Conservation (phyloP, 2,113 vertebrate species). For the Forbesichthys papilliferus region DNA sequence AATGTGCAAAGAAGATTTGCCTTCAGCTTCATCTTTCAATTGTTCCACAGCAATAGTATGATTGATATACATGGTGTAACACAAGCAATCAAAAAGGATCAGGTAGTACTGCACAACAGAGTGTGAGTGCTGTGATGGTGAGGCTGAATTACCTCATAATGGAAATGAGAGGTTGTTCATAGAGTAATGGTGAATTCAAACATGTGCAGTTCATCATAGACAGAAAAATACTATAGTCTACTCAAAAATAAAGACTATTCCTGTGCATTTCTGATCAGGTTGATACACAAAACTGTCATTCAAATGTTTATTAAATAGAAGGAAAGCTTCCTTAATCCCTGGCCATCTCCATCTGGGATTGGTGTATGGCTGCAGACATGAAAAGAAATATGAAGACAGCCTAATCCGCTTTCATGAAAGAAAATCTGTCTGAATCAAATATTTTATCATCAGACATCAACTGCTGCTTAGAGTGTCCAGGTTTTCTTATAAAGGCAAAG, state of each 20-base stretch:
- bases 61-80: conserved; percentile 26
- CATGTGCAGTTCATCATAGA: conserved; percentile 21
- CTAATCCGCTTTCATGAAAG: conserved; percentile 11
- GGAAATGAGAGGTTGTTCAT: conserved; percentile 19
- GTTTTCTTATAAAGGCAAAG: conserved; percentile 54
- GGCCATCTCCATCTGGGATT: conserved; percentile 68
- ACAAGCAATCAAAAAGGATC: conserved; percentile 42
- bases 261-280: conserved; percentile 67
- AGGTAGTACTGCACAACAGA: neutral
- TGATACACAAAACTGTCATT: conserved; percentile 73
- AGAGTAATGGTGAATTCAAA: neutral
- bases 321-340: conserved; percentile 77
- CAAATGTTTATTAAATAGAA: conserved; percentile 77
- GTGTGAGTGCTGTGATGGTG: conserved; percentile 5
- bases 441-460: conserved; percentile 39
- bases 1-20: neutral
- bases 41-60: conserved; percentile 1
- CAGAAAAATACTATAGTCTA: conserved; percentile 46
- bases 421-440: conserved; percentile 56
- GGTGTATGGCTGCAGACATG: conserved; percentile 38
- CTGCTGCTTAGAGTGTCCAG: conserved; percentile 31
- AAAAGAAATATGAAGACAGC: conserved; percentile 47
- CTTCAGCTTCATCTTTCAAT: neutral
- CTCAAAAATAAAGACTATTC: conserved; percentile 36
- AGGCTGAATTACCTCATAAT: conserved; percentile 2